Conservation (phyloP, 2,797 vertebrate species). For the Leptodactylus fallax region DNA sequence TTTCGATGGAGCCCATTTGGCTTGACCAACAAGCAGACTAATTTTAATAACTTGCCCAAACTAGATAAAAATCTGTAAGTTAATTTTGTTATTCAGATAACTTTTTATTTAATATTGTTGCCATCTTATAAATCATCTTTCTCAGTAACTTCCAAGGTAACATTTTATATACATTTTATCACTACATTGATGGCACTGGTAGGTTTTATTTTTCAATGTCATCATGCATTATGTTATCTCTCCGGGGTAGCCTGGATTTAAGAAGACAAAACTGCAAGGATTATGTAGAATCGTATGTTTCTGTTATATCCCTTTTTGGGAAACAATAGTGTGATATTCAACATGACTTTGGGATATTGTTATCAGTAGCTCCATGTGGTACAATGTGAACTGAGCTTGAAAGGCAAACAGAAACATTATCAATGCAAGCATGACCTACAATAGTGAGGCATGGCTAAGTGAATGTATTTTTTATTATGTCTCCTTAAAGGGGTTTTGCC, state of each 20-base stretch:
- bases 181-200: not conserved
- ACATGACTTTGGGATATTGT: conserved; percentile 21
- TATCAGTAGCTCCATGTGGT: conserved; percentile 16
- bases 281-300: conserved; percentile 2
- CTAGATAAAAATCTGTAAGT: too few species aligned
- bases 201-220: conserved; percentile 6
- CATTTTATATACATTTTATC: not conserved
- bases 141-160: not conserved
- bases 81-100: too few species aligned
- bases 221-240: conserved; percentile 7
- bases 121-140: not conserved
- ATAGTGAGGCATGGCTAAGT: not conserved
- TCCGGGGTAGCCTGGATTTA: conserved; percentile 8
- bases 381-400: not conserved
- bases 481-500: not conserved
- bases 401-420: not conserved
- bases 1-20: too few species aligned
- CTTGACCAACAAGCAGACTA: too few species aligned
- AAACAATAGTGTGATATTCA: conserved; percentile 26
- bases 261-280: not conserved
- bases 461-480: not conserved
- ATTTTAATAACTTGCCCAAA: too few species aligned
- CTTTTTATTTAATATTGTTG: not conserved
- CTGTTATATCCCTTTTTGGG: not conserved
- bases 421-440: not conserved